Base-by-base conservation (phyloP, 2,888 invertebrate species). In the Microplitis manilae region DNA sequence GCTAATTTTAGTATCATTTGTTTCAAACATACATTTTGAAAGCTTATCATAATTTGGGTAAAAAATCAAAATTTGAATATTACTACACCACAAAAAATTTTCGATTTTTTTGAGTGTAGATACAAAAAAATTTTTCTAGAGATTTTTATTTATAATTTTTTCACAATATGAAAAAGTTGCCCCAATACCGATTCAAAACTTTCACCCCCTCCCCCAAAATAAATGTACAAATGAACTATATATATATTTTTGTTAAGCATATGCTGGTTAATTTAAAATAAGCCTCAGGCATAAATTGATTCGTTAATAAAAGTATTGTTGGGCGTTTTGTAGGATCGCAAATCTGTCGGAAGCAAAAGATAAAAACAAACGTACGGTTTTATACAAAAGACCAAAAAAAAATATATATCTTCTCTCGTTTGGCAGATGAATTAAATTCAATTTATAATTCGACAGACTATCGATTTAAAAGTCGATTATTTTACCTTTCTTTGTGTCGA, bases 401-500 rank as follows among this genome's bases (percentile, higher is more conserved):
- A 78, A 76, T 64, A 60, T 68, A 67, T 64, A 73, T 20, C 17
- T 77, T 60, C 70, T 70, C 77, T 68, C 75, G 75, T 84, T 83
- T 81, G 85, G 84, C 83, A 82, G 84, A 85, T 83, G 85, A 84
- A 84, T 85, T 84, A 87, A 87, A 87, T 87, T 87, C 87, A 87
- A 87, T 87, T 87, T 87, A 87, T 87, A 87, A 87, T 87, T 86
- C 87, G 87, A 87, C 87, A 87, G 87, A 83, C 86, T 86, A 87
- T 87, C 87, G 87, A 87, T 87, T 87, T 87, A 86, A 87, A 87
- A 87, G 87, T 87, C 87, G 86, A 87, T 87, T 87, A 85, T 87
- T 87, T 86, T 84, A 69, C 60, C 50, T 17, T 68, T 62, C 41
- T 64, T 40, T 59, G 59, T 73, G 77, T 30, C 30, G 30, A 30